phyloP scores from a whole-genome alignment of 30 jellyfish, hydroid and myxozoan species.

The Aurelia sp. region DNA sequence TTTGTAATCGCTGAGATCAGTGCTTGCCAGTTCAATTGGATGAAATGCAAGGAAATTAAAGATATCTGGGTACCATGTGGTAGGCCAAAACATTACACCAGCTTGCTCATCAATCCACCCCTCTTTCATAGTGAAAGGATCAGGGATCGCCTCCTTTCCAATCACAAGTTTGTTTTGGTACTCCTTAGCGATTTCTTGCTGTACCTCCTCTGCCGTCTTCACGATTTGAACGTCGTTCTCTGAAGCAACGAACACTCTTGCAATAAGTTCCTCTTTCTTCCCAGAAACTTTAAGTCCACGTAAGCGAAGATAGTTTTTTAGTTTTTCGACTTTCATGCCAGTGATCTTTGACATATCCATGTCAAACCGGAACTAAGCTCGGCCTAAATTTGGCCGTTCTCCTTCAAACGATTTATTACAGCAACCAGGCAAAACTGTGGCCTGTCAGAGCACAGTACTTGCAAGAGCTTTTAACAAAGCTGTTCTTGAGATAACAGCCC shows the following conservation, averaged over 20 bases:
- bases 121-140: conserved; percentile 22
- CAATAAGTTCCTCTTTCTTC: conserved; percentile 43
- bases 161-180: conserved; percentile 19
- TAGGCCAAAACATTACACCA: conserved; percentile 43
- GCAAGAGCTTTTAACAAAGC: too few relatives aligned
- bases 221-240: conserved; percentile 49
- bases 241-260: conserved; percentile 46
- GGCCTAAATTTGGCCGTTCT: too few relatives aligned
- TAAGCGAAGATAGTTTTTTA: too few relatives aligned
- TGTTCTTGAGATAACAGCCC: too few relatives aligned
- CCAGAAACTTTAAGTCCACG: conserved; percentile 11
- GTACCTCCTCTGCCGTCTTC: conserved; percentile 64
- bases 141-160: conserved; percentile 57
- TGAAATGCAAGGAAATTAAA: conserved; percentile 11
- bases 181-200: conserved; percentile 14
- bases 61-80: conserved; percentile 45
- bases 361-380: too few relatives aligned
- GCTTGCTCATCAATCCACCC: conserved; percentile 63
- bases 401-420: too few relatives aligned
- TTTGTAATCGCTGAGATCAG: conserved; percentile 31
- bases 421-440: too few relatives aligned
- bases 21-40: conserved; percentile 12
- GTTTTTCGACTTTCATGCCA: too few relatives aligned
- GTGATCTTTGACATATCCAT: too few relatives aligned
- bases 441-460: too few relatives aligned